Conservation (phyloP, 2,888 invertebrate species). For the Andrena bicolor region DNA sequence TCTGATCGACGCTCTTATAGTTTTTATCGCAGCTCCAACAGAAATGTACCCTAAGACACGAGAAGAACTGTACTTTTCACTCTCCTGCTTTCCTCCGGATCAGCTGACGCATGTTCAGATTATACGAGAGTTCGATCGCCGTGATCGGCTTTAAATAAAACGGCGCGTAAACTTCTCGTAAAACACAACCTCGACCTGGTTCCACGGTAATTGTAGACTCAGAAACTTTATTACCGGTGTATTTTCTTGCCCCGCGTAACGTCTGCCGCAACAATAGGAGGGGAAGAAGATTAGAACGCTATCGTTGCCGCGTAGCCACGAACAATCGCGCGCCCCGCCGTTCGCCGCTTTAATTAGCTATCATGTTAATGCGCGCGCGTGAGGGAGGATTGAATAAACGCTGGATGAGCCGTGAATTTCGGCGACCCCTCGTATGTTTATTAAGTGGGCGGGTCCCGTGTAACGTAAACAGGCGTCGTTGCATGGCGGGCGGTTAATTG, state of each 20-base stretch:
- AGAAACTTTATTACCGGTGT: slow-evolving; percentile 14
- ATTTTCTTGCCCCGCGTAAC: neutral
- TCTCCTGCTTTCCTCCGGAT: neutral
- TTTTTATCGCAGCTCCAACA: too few relatives aligned
- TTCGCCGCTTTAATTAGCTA: neutral
- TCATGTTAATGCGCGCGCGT: neutral
- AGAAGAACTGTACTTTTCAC: too few relatives aligned
- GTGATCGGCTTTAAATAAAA: slow-evolving; percentile 5
- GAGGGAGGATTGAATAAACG: neutral
- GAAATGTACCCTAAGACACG: too few relatives aligned
- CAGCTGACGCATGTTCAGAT: neutral
- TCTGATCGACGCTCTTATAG: too few relatives aligned
- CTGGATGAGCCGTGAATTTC: neutral
- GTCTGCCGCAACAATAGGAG: neutral
- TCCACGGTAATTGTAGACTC: slow-evolving; percentile 22
- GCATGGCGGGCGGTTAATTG: too few relatives aligned
- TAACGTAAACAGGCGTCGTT: too few relatives aligned
- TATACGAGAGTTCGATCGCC: neutral
- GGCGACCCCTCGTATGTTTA: neutral
- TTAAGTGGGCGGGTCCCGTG: neutral
- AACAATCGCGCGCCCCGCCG: neutral
- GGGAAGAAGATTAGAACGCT: slow-evolving; percentile 8
- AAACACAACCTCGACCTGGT: slow-evolving; percentile 34
- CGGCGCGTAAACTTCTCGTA: slow-evolving; percentile 6
- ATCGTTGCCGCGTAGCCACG: neutral